Percentiles rank a stretch among this genome's conserved stretches.
Evolutionary conservation across 2,888 invertebrate genomes (phyloP).

Genomic region (Pristionchus entomophagus): DNA sequence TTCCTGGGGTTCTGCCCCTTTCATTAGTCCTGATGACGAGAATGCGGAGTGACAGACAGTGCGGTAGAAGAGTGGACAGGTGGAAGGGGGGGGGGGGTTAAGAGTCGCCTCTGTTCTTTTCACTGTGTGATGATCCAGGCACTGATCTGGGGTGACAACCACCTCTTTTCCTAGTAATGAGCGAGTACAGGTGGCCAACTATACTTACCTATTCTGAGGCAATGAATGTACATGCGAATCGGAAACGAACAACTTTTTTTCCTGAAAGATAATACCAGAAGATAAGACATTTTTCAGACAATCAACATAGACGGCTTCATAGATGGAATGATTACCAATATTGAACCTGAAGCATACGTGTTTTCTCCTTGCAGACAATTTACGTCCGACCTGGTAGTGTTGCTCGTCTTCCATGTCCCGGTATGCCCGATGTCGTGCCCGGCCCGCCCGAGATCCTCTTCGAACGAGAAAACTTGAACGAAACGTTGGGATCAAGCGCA

Average conservation of each 20-base stretch:
- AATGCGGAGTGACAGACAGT: conserved; percentile 24
- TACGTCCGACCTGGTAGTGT: conserved; percentile 66
- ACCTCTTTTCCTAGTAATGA: too few species aligned
- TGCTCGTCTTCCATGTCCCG: conserved; percentile 71
- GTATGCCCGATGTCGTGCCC: conserved; percentile 71
- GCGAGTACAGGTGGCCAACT: too few species aligned
- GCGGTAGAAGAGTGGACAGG: not conserved
- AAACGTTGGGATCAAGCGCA: not conserved
- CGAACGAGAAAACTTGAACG: conserved; percentile 59
- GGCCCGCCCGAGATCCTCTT: conserved; percentile 72
- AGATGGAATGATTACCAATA: too few species aligned
- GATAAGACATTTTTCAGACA: too few species aligned
- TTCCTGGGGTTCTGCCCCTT: not conserved
- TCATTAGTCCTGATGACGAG: conserved; percentile 41
- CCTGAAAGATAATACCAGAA: too few species aligned
- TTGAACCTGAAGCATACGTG: too few species aligned
- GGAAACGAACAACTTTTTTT: too few species aligned
- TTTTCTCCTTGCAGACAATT: not conserved
- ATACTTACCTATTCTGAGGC: too few species aligned
- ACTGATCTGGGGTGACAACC: not conserved
- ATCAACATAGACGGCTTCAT: too few species aligned
- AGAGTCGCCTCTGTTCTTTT: not conserved
- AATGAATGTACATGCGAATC: too few species aligned
- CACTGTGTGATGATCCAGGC: not conserved
- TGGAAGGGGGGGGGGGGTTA: not conserved